A percentile compares a stretch with the other conserved stretches of the same genome.
These are phyloP conservation scores for Torymus auratus DNA, from an alignment of 2,888 invertebrate species.

Conservation along the genomic window DNA sequence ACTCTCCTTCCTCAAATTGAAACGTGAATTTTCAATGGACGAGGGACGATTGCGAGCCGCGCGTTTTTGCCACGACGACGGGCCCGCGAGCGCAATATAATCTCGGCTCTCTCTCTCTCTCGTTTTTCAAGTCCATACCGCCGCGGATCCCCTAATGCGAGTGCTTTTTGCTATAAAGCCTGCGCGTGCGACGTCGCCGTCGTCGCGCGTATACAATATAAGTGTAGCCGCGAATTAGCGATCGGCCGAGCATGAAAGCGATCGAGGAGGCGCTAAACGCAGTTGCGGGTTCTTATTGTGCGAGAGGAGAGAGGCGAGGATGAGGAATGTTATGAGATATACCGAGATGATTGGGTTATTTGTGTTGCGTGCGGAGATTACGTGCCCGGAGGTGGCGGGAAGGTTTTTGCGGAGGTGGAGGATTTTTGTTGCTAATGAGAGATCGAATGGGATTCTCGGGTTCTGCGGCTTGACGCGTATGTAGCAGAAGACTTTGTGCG, in stretches of 20 bases:
- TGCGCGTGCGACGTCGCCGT: too few species aligned
- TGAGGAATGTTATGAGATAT: constrained; percentile 1
- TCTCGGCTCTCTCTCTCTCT: constrained; percentile 1
- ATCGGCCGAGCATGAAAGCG: constrained; percentile 35
- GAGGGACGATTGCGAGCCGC: neutral
- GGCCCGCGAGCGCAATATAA: neutral
- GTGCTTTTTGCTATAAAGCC: too few species aligned
- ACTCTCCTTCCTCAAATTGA: constrained; percentile 33
- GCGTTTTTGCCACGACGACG: neutral
- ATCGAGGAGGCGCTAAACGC: too few species aligned
- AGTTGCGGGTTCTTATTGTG: too few species aligned
- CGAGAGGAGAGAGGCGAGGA: neutral
- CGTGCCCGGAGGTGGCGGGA: too few species aligned
- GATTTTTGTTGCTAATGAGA: too few species aligned
- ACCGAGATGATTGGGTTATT: constrained; percentile 15
- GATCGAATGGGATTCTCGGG: too few species aligned
- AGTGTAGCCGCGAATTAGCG: constrained; percentile 30
- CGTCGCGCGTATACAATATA: too few species aligned
- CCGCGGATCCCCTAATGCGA: constrained; percentile 14
- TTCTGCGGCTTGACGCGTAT: too few species aligned
- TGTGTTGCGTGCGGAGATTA: neutral
- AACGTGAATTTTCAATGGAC: constrained; percentile 53
- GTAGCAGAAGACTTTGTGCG: too few species aligned
- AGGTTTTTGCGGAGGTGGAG: too few species aligned
- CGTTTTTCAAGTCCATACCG: neutral